Base-by-base conservation (phyloP, 1,140 invertebrate genomes). In the Magallana ariakensis region DNA sequence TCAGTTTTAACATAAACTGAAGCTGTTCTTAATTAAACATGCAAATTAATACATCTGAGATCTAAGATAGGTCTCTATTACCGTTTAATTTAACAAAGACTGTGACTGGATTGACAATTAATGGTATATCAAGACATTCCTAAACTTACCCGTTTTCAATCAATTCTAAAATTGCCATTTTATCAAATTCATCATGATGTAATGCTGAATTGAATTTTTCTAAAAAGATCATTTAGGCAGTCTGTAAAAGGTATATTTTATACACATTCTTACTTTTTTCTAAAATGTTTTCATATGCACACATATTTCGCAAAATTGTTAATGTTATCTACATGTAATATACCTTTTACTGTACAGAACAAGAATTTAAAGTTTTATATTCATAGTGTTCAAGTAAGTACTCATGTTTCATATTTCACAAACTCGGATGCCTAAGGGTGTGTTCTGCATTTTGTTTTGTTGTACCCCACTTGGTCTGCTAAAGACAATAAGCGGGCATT, bases 51-150 rank as follows among this genome's bases (percentile, higher is more conserved):
- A 55, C 83, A 55, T 26, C 85, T 15, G 16, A 87, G 62, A 85
- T 89, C 85, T 81, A 89, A 75, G 11, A 89, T 87, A 10, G 87
- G 83, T 33, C 85, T 81, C 81, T 89, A 53, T 89, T 88, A 1
- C 46, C 57, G 11, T 15, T 80, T 8, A 19, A 86, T 75, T 89
- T 85, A 15, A 87, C 55, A 16, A 70, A 85, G 0, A 89, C 88
- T 5, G 85, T 86, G 6, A 89, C 54, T 16, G 85, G 88, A 84
- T 86, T 87, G n/a, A 89, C 66, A 62, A 85, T 62, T 56, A 26
- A 22, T 2, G 82, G 85, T 10, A 4, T 0, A 13, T 10, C 46
- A 16, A 46, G 10, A 56, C 60, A 82, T 26, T 82, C 60, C 9
- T 54, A 62, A 66, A 60, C 53, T 13, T 58, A 84, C 4, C 85